A percentile compares a stretch with the other conserved stretches of the same genome.
Conservation (phyloP, 2,888 invertebrate genomes). For the Pollenia griseotomentosa region DNA sequence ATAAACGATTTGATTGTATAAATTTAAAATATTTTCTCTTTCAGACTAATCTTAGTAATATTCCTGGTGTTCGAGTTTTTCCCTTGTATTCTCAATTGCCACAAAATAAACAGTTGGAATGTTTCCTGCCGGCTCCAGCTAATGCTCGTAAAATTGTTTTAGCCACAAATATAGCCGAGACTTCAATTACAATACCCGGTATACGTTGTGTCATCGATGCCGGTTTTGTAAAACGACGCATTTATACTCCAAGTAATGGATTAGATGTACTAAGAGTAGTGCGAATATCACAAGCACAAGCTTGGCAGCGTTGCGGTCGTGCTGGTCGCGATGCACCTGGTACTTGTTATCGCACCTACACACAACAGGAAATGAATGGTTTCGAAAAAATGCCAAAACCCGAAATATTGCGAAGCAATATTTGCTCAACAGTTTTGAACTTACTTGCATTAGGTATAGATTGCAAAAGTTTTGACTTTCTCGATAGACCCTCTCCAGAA, state of each 20-base stretch:
- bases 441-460: constrained; percentile 93
- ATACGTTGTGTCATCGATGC: constrained; percentile 96
- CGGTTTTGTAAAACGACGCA: constrained; percentile 95
- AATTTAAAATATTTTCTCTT: constrained; percentile 25
- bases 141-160: constrained; percentile 95
- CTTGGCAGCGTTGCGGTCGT: constrained; percentile 96
- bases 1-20: neutral
- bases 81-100: constrained; percentile 97
- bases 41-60: constrained; percentile 83
- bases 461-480: constrained; percentile 93
- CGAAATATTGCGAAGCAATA: constrained; percentile 92
- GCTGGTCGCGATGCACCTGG: constrained; percentile 95
- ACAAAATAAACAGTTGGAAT: constrained; percentile 93
- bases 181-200: constrained; percentile 97
- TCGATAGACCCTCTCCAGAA: constrained; percentile 93
- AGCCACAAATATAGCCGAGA: constrained; percentile 99
- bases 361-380: constrained; percentile 89
- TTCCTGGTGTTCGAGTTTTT: constrained; percentile 90
- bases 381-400: constrained; percentile 91
- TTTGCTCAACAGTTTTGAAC: constrained; percentile 87
- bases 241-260: constrained; percentile 92
- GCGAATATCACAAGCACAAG: constrained; percentile 94
- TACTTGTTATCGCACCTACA: constrained; percentile 94
- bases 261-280: constrained; percentile 93
- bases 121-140: constrained; percentile 90